Evolutionary conservation across 2,888 invertebrate genomes (phyloP).

Genomic region (Sphaeridia pumilis): DNA sequence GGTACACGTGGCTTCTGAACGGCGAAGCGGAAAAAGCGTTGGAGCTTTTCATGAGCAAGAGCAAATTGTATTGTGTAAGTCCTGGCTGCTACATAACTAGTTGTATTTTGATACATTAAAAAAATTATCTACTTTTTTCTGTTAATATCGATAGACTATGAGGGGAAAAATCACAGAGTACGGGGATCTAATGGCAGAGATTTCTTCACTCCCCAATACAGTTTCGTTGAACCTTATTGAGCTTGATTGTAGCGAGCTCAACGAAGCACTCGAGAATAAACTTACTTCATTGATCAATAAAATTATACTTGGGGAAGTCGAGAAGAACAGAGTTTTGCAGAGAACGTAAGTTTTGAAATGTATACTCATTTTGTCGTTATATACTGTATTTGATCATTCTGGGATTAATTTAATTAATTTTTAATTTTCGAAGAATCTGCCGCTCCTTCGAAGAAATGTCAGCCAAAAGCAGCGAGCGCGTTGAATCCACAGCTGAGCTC

Average conservation of each 20-base stretch:
- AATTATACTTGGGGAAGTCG: constrained; percentile 57
- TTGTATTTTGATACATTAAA: background rate
- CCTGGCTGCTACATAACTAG: too few species aligned
- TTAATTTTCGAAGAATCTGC: constrained; percentile 53
- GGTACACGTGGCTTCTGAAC: constrained; percentile 52
- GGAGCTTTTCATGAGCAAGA: constrained; percentile 47
- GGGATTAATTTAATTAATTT: background rate
- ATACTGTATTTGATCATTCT: background rate
- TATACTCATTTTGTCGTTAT: background rate
- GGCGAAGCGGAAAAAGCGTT: constrained; percentile 48
- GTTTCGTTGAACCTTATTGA: constrained; percentile 75
- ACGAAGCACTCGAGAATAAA: constrained; percentile 50
- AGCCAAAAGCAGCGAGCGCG: constrained; percentile 65
- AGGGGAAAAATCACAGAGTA: constrained; percentile 58
- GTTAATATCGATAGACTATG: constrained; percentile 46
- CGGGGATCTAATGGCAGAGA: constrained; percentile 57
- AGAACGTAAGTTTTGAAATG: constrained; percentile 8
- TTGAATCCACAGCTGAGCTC: constrained; percentile 75
- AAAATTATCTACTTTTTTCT: background rate
- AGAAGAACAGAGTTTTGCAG: constrained; percentile 60
- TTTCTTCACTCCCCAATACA: constrained; percentile 58
- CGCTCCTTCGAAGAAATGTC: constrained; percentile 82
- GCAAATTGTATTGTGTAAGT: constrained; percentile 42
- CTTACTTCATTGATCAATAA: constrained; percentile 50
- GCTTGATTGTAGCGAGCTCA: constrained; percentile 58